These are phyloP conservation scores for Pogonomyrmex barbatus DNA, from an alignment of 1,140 invertebrate genomes.

Conservation along the genomic window DNA sequence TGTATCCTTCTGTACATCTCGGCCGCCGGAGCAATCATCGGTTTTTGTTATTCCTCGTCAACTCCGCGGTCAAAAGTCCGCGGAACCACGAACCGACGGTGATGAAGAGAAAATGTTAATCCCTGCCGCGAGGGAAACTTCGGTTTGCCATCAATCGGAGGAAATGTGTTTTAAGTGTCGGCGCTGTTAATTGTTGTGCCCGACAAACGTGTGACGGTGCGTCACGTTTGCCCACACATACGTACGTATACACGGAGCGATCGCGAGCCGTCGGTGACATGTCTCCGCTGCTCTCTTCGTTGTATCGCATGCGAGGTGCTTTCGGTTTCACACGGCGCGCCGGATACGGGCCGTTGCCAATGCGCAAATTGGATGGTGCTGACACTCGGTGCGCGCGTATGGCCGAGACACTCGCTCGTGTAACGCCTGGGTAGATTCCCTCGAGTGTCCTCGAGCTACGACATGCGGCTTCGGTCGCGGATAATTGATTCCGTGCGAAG, in stretches of 20 bases:
- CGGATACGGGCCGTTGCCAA: conserved; percentile 8
- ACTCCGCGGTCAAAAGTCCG: not conserved
- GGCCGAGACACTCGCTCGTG: conserved; percentile 40
- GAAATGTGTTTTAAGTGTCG: not conserved
- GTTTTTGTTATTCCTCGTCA: not conserved
- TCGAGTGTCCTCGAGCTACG: conserved; percentile 64
- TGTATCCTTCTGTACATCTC: not conserved
- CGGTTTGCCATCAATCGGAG: not conserved
- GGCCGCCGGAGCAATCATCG: not conserved
- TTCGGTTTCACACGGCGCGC: conserved; percentile 1
- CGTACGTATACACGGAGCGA: not conserved
- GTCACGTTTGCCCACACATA: no score
- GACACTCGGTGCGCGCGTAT: conserved; percentile 56
- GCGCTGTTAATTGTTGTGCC: conserved; percentile 7
- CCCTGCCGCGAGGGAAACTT: conserved; percentile 21
- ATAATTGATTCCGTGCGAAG: conserved; percentile 65
- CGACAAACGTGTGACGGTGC: not conserved
- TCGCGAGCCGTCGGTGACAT: not conserved
- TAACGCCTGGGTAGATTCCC: conserved; percentile 61
- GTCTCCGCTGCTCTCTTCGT: conserved; percentile 6
- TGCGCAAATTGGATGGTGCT: conserved; percentile 65
- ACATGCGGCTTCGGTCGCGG: conserved; percentile 58
- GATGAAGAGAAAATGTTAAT: not conserved
- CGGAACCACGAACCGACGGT: not conserved
- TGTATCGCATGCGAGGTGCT: not conserved